Evolutionary conservation across 2,113 vertebrate genomes (phyloP).

Genomic region (Podiceps cristatus): DNA sequence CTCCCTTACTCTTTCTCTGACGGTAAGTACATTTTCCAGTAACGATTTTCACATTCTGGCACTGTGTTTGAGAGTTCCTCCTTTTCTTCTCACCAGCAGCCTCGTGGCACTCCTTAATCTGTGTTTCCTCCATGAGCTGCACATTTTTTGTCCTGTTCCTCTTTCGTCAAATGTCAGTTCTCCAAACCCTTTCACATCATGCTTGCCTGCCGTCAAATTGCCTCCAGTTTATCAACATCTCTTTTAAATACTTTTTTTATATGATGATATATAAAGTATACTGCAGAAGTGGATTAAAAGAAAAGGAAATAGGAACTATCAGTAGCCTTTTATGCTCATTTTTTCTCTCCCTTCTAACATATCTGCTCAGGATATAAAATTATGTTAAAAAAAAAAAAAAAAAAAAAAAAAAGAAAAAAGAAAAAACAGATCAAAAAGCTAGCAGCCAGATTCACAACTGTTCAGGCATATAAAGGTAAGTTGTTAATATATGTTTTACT

Average conservation of each 20-base stretch:
- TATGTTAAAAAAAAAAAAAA: background rate
- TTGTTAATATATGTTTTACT: background rate
- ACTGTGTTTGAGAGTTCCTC: background rate
- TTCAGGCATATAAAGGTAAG: background rate
- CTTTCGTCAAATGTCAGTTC: background rate
- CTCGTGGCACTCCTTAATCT: background rate
- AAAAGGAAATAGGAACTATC: background rate
- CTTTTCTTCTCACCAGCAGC: background rate
- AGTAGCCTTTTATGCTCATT: background rate
- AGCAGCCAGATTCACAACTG: background rate
- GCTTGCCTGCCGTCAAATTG: background rate
- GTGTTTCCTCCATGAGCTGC: background rate
- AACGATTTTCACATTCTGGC: background rate
- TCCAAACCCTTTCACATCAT: background rate
- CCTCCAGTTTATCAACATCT: background rate
- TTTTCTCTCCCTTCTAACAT: background rate
- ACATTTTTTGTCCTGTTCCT: background rate
- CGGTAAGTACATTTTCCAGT: background rate
- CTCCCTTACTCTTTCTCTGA: background rate
- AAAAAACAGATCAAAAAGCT: background rate
- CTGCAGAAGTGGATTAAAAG: background rate
- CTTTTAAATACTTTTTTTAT: background rate
- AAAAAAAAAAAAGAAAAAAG: background rate
- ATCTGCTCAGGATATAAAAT: background rate
- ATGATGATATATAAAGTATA: background rate